Evolutionary conservation across 2,113 vertebrate genomes (phyloP), one percentile per base, ranked within the genome.

Genomic region (Megaptera novaeangliae): DNA sequence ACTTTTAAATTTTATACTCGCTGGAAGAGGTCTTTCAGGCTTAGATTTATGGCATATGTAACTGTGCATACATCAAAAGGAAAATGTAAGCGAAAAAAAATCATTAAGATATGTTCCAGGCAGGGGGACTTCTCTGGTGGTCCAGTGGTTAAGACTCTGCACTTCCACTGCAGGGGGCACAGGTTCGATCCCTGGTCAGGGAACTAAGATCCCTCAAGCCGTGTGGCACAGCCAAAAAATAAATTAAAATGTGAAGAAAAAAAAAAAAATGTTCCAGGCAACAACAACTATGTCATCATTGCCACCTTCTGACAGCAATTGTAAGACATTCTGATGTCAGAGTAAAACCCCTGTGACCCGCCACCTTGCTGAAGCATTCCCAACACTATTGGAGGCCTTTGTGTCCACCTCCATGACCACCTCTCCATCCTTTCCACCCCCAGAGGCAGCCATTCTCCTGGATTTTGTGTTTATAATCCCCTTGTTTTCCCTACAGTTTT

Each of bases 371-470:
- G 64, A 74, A 63, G 95, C 57, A 39, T 46, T 27, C 41, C 83
- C 23, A 5, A 9, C 31, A 18, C 5, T 13, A 0, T 13, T 0
- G 10, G 31, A 57, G 55, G 25, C 18, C 8, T 74, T 3, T 29
- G 4, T 13, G 46, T 21, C 6, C 14, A 6, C 25, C 46, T 75
- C 15, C 31, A 6, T 55, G 44, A 29, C 7, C 13, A 4, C 36
- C 0, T 14, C 25, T 78, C 31, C 0, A 2, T 41, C 69, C 69
- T 85, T 64, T 49, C 34, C 44, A 61, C 29, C 17, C 17, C 12
- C 1, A 2, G 11, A 29, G 36, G 74, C 14, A 52, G 59, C 39
- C 27, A 8, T 52, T 36, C 81, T 77, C 52, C 46, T 41, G 36
- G 52, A 21, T 15, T n/a, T 46, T 12, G 13, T 36, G 41, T 82